These are phyloP conservation scores for Misgurnus mizolepis DNA, from an alignment of 2,113 vertebrate genomes.

Conservation along the genomic window DNA sequence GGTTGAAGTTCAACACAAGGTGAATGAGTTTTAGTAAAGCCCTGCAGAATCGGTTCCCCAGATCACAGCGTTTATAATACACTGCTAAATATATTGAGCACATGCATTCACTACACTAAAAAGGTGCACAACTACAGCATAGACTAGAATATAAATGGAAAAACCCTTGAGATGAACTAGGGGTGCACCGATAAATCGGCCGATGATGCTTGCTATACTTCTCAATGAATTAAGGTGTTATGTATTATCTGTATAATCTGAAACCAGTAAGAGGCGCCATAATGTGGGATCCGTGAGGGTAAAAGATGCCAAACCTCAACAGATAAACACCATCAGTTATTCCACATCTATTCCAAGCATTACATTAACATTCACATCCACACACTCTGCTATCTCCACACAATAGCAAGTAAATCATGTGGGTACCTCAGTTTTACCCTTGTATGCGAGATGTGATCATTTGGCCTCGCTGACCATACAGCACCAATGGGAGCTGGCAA, in stretches of 20 bases:
- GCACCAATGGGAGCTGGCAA: conserved; percentile 61
- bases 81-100: neutral
- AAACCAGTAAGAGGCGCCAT: too few relatives aligned
- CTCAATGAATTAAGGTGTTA: too few relatives aligned
- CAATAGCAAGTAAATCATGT: neutral
- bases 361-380: neutral
- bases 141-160: too few relatives aligned
- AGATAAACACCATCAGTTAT: neutral
- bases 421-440: neutral
- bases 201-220: too few relatives aligned
- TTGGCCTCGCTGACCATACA: conserved; percentile 1
- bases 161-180: too few relatives aligned
- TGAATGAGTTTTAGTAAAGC: neutral
- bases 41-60: neutral
- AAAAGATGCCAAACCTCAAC: too few relatives aligned
- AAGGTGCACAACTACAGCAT: neutral
- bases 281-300: too few relatives aligned
- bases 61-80: neutral
- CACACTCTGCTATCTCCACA: neutral
- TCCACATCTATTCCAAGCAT: neutral
- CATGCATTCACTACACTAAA: neutral
- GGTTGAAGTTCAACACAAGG: neutral
- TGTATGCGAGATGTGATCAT: conserved; percentile 24
- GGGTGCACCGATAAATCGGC: too few relatives aligned
- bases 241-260: too few relatives aligned